phyloP scores from a whole-genome alignment of 2,797 vertebrate species.

The Pangasius sanitwongsei region DNA sequence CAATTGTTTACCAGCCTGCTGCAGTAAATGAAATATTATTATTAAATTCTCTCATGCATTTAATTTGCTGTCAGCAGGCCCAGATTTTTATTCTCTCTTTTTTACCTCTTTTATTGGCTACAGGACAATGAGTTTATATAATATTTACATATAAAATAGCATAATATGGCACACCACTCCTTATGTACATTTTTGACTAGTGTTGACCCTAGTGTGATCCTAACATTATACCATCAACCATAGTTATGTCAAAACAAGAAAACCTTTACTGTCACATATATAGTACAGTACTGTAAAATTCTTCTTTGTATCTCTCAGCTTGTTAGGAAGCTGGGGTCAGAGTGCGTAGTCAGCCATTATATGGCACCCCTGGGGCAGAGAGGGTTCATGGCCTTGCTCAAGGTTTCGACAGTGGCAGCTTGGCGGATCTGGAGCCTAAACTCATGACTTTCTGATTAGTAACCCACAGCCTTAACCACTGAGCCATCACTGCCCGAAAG shows the following conservation, averaged over 20 bases:
- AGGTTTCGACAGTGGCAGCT: background rate
- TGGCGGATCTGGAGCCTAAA: background rate
- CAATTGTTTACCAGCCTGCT: background rate
- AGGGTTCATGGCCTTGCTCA: slow-evolving; percentile 8
- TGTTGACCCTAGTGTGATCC: background rate
- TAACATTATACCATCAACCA: background rate
- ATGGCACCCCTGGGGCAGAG: background rate
- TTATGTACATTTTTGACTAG: background rate
- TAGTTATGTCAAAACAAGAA: background rate
- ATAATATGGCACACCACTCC: background rate
- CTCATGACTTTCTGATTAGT: slow-evolving; percentile 3
- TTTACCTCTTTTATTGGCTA: background rate
- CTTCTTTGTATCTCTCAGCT: background rate
- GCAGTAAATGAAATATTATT: slow-evolving; percentile 7
- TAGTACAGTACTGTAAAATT: background rate
- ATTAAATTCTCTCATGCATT: background rate
- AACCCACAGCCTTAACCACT: background rate
- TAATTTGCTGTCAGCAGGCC: background rate
- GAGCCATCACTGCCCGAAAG: background rate
- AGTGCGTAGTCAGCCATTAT: background rate
- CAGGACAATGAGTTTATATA: background rate
- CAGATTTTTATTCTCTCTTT: too few species aligned
- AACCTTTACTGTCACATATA: background rate
- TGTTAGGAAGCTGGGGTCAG: slow-evolving; percentile 19
- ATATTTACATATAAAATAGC: background rate